These are phyloP conservation scores for Bembecia ichneumoniformis DNA, from an alignment of 2,888 invertebrate genomes.

Conservation along the genomic window DNA sequence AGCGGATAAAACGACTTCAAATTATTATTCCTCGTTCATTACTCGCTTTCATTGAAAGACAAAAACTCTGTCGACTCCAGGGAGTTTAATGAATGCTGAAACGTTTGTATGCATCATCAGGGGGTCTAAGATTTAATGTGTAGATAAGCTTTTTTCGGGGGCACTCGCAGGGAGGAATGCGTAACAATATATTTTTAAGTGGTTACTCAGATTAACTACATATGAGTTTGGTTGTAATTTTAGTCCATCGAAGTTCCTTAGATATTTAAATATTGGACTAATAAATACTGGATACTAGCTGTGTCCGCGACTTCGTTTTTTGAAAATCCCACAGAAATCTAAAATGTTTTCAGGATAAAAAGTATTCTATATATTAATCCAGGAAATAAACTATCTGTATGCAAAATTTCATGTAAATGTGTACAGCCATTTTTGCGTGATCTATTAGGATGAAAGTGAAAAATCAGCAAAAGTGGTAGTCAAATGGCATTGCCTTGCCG, in stretches of 20 bases:
- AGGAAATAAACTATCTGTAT: no score
- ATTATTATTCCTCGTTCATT: conserved; percentile 32
- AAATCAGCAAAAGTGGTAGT: no score
- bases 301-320: no score
- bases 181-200: conserved; percentile 31
- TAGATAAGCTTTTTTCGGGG: conserved; percentile 24
- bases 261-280: conserved; percentile 1
- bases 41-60: conserved; percentile 14
- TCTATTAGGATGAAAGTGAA: no score
- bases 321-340: no score
- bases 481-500: no score
- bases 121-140: conserved; percentile 26
- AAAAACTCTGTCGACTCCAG: conserved; percentile 11
- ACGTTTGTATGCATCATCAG: conserved; percentile 5
- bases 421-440: no score
- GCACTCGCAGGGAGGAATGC: conserved; percentile 20
- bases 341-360: no score
- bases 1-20: conserved; percentile 7
- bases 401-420: no score
- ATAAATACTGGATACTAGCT: no score
- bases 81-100: conserved; percentile 1
- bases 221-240: no score
- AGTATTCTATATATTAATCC: no score
- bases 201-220: conserved; percentile 32
- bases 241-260: conserved; percentile 15